Conservation (phyloP, 1,140 invertebrate genomes). For the Panagrolaimus sp. region DNA sequence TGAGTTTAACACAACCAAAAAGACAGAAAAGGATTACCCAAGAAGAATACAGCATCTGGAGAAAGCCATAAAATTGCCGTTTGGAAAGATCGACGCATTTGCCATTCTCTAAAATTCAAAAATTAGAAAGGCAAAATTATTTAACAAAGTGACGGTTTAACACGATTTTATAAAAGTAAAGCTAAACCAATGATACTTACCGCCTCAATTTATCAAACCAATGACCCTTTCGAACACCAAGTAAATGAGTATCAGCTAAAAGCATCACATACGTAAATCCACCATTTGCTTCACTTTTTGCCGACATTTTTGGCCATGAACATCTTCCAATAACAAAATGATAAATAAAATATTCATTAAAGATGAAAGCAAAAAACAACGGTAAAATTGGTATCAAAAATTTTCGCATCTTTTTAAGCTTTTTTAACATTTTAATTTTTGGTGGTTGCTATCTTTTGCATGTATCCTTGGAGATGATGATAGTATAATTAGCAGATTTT, state of each 20-base stretch:
- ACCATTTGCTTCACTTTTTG: not conserved
- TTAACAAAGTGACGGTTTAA: too few relatives aligned
- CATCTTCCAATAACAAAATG: conserved; percentile 34
- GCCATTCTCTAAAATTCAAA: conserved; percentile 88
- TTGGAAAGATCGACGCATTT: conserved; percentile 89
- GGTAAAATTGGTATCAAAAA: conserved; percentile 7
- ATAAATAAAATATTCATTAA: conserved; percentile 46
- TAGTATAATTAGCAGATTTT: too few relatives aligned
- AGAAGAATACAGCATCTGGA: conserved; percentile 83
- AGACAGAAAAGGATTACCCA: conserved; percentile 70
- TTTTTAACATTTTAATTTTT: too few relatives aligned
- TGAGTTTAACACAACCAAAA: too few relatives aligned
- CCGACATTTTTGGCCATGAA: conserved; percentile 25
- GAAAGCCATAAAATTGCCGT: conserved; percentile 74
- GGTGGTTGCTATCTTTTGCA: too few relatives aligned
- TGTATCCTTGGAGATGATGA: too few relatives aligned
- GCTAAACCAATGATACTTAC: conserved; percentile 61
- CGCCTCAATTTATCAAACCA: conserved; percentile 89
- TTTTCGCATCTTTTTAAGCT: too few relatives aligned
- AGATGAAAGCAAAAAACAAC: conserved; percentile 32
- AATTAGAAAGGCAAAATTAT: too few relatives aligned
- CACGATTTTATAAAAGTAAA: too few relatives aligned
- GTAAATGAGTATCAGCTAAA: conserved; percentile 83
- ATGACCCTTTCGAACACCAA: conserved; percentile 76
- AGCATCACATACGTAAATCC: conserved; percentile 62